Evolutionary conservation across 2,888 invertebrate genomes (phyloP).

Genomic region (Automeris io): DNA sequence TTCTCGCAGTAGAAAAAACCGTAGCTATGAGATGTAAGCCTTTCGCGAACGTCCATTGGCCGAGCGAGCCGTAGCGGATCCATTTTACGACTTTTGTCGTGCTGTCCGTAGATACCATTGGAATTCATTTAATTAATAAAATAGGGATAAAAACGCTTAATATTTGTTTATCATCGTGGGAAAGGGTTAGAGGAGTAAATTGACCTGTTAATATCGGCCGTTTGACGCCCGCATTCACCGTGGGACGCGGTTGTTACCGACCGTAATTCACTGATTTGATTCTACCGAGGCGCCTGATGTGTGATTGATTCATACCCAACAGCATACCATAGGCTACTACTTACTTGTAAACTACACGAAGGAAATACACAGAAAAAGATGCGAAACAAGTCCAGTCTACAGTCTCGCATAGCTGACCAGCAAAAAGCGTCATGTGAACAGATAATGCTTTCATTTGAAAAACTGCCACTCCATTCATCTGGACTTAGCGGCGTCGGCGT

Average conservation of each 20-base stretch:
- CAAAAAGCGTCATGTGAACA: slow-evolving; percentile 42
- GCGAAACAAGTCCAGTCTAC: slow-evolving; percentile 11
- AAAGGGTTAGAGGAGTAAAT: slow-evolving; percentile 52
- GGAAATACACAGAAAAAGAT: slow-evolving; percentile 22
- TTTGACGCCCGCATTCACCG: slow-evolving; percentile 71
- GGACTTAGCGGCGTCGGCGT: slow-evolving; percentile 34
- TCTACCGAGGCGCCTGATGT: slow-evolving; percentile 50
- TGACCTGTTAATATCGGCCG: slow-evolving; percentile 64
- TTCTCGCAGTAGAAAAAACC: not conserved
- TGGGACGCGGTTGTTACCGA: slow-evolving; percentile 67
- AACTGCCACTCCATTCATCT: slow-evolving; percentile 65
- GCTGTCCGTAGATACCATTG: slow-evolving; percentile 17
- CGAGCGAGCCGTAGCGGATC: slow-evolving; percentile 9
- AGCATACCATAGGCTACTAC: slow-evolving; percentile 30
- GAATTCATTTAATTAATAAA: slow-evolving; percentile 31
- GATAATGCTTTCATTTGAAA: slow-evolving; percentile 45
- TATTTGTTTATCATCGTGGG: slow-evolving; percentile 26
- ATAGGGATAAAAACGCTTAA: slow-evolving; percentile 29
- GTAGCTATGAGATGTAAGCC: not conserved
- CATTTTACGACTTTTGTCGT: slow-evolving; percentile 14
- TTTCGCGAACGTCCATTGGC: slow-evolving; percentile 8
- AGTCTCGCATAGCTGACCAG: slow-evolving; percentile 30
- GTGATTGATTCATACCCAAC: slow-evolving; percentile 58
- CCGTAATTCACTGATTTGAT: slow-evolving; percentile 65
- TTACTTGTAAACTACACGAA: slow-evolving; percentile 22